Conservation (phyloP, 2,888 invertebrate species). For the Serrognathus titanus region DNA sequence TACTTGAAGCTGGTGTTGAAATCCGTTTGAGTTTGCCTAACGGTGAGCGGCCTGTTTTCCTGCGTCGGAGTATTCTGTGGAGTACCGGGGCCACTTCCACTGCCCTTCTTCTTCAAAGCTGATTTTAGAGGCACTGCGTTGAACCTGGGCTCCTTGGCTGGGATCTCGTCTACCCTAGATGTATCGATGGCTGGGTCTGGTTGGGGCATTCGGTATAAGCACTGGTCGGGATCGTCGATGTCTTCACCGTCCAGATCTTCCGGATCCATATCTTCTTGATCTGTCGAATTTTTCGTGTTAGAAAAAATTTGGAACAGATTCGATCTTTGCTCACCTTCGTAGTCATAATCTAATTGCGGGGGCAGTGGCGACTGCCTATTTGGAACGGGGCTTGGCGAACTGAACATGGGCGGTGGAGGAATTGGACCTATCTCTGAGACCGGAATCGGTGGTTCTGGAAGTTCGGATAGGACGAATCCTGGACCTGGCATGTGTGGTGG, state of each 20-base stretch:
- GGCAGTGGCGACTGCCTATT: constrained; percentile 50
- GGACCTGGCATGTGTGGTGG: constrained; percentile 26
- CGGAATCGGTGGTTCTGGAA: constrained; percentile 89
- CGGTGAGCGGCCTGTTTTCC: constrained; percentile 63
- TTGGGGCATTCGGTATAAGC: constrained; percentile 56
- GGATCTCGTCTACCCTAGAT: constrained; percentile 84
- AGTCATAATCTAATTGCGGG: constrained; percentile 54
- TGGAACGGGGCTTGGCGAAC: constrained; percentile 76
- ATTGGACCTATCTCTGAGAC: constrained; percentile 86
- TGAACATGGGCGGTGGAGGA: constrained; percentile 90
- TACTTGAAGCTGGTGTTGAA: constrained; percentile 79
- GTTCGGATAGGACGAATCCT: constrained; percentile 73
- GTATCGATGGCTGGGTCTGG: constrained; percentile 73
- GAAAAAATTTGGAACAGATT: no score
- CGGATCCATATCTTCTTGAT: constrained; percentile 37
- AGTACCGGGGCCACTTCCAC: constrained; percentile 57
- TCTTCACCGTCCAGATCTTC: constrained; percentile 62
- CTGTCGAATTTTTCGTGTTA: neutral
- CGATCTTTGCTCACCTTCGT: constrained; percentile 54
- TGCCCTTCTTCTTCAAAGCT: constrained; percentile 79
- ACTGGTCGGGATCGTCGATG: constrained; percentile 62
- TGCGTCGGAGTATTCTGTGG: constrained; percentile 69
- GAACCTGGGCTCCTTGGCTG: constrained; percentile 88
- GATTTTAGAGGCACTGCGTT: constrained; percentile 90
- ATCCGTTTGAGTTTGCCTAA: constrained; percentile 64